Evolutionary conservation across 2,888 invertebrate genomes (phyloP), one percentile per base, ranked within the genome.

Genomic region (Cyaniris semiargus): DNA sequence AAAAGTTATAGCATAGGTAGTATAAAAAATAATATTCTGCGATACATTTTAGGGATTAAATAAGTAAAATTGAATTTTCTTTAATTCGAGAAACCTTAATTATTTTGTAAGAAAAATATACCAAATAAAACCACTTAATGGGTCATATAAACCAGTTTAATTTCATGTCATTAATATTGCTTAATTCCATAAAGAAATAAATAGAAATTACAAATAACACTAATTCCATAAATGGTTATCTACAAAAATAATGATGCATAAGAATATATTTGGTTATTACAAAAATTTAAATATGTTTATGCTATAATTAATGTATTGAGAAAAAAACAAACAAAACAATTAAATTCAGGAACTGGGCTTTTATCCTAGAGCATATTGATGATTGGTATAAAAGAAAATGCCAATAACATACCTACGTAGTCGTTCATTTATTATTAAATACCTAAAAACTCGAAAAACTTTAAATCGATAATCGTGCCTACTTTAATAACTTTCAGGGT

Each of bases 141-240:
- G 81, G 82, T 89, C 85, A 88, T 90, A 87, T 90, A 88, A 89
- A 90, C 87, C 90, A 90, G 87, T 89, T 92, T 92, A 90, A 88
- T 82, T 81, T 81, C 81, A 88, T 87, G 87, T 92, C 90, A 88
- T 89, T 90, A 90, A 90, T 93, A 93, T 92, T 93, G 92, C 92
- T 91, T 91, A 92, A 89, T 92, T 88, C 89, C 92, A 90, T 90
- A 92, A 90, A 86, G 83, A 91, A 93, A 92, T 91, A 91, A 94
- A 91, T 90, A 89, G 87, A 86, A 88, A 84, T 89, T 53, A 90
- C 89, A 90, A 87, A 89, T 86, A 82, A 81, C 78, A 81, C 79
- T 78, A 34, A 78, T 79, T 79, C 80, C 81, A 81, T 83, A 82
- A 79, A 78, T 78, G 78, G 80, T 85, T 87, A 85, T 79, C 86